phyloP scores from a whole-genome alignment of 2,888 invertebrate genomes.

The Drosophila niveifrons region DNA sequence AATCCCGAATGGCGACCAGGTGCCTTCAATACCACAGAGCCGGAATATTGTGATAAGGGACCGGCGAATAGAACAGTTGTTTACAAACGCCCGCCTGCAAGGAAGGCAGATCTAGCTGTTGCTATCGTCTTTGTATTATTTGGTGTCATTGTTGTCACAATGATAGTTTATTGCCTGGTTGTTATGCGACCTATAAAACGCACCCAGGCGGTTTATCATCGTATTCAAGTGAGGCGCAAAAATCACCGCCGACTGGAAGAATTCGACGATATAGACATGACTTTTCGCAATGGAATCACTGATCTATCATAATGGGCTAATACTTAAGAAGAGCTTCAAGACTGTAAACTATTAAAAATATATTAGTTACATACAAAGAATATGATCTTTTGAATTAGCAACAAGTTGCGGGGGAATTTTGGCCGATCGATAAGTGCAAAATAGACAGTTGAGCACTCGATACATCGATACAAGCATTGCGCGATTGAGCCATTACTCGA shows the following conservation, averaged over 20 bases:
- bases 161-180: conserved; percentile 51
- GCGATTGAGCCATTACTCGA: neutral
- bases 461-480: neutral
- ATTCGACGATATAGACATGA: conserved; percentile 60
- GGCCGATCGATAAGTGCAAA: no score
- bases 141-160: conserved; percentile 45
- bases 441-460: neutral
- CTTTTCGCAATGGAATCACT: conserved; percentile 27
- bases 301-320: neutral
- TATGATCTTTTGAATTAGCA: neutral
- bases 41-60: conserved; percentile 36
- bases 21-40: neutral
- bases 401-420: neutral
- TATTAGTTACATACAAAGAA: neutral
- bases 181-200: conserved; percentile 51
- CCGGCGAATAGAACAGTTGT: conserved; percentile 24
- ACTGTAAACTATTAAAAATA: conserved; percentile 26
- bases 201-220: conserved; percentile 49
- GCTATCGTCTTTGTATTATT: conserved; percentile 57
- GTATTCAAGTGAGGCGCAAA: conserved; percentile 45
- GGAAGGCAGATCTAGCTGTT: conserved; percentile 48
- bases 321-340: conserved; percentile 5
- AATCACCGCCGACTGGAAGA: conserved; percentile 62
- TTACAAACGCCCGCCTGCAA: conserved; percentile 44
- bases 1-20: conserved; percentile 53